Percentiles rank a stretch among this genome's conserved stretches.
These are phyloP conservation scores for Hypotaenidia okinawae DNA, from an alignment of 2,797 vertebrate species.

Conservation along the genomic window DNA sequence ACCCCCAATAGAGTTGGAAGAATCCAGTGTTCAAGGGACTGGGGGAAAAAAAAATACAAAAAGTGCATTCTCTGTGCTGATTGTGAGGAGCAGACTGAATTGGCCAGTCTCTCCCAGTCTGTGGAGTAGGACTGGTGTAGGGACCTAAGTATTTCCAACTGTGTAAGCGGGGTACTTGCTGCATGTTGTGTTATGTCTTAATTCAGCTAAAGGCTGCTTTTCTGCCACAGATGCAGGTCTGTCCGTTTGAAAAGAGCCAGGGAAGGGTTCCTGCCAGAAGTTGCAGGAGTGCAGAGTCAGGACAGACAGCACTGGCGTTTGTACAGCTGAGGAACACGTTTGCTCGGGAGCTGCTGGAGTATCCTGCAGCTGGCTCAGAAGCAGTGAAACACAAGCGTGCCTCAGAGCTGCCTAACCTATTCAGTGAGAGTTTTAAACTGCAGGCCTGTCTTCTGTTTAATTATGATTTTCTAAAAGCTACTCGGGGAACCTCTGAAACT, in stretches of 20 bases:
- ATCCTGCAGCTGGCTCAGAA: not conserved
- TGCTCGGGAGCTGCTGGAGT: constrained; percentile 5
- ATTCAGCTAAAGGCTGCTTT: not conserved
- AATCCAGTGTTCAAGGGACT: not conserved
- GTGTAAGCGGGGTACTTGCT: not conserved
- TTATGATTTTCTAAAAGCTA: not conserved
- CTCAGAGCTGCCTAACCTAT: not conserved
- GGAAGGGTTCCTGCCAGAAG: not conserved
- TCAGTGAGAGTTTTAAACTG: not conserved
- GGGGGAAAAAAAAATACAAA: too few species aligned
- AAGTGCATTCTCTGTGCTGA: not conserved
- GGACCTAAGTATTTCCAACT: not conserved
- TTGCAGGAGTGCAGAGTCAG: constrained; percentile 2
- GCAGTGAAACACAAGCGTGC: not conserved
- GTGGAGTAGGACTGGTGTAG: not conserved
- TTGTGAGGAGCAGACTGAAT: not conserved
- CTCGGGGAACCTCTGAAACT: not conserved
- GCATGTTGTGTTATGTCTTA: not conserved
- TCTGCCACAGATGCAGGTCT: not conserved
- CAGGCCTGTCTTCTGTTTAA: not conserved
- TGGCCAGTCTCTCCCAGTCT: not conserved
- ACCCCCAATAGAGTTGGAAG: not conserved
- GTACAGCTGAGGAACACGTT: not conserved
- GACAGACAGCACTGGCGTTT: not conserved
- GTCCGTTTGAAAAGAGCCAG: not conserved